A percentile compares a stretch with the other conserved stretches of the same genome.
Evolutionary conservation across 2,888 invertebrate species (phyloP).

Genomic region (Agrochola litura): DNA sequence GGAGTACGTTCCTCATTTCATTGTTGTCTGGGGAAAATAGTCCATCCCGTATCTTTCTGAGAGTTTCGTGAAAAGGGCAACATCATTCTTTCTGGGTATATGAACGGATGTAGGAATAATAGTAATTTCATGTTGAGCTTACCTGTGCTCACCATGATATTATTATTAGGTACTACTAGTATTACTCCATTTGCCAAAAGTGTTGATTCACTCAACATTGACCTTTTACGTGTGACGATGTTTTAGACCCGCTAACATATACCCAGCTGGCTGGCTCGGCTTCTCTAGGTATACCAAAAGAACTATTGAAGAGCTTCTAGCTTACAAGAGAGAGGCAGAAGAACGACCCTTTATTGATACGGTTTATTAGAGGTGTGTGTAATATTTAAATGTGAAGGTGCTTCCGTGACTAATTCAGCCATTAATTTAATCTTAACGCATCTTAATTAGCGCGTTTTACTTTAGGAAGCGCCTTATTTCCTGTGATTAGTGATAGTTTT

Average conservation of each 20-base stretch:
- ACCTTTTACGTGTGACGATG: background rate
- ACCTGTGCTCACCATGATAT: too few species aligned
- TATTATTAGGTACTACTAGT: background rate
- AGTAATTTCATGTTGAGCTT: background rate
- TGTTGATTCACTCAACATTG: background rate
- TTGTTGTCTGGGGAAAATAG: background rate
- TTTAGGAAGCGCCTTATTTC: constrained; percentile 46
- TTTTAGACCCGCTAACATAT: background rate
- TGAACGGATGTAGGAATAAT: background rate
- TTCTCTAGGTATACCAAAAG: background rate
- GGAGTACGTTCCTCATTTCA: background rate
- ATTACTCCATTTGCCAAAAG: background rate
- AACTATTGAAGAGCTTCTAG: background rate
- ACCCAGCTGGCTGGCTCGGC: background rate
- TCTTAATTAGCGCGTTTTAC: constrained; percentile 51
- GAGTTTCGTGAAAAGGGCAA: background rate
- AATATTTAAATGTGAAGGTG: constrained; percentile 32
- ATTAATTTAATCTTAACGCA: constrained; percentile 52
- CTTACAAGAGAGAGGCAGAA: background rate
- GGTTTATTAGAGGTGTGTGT: background rate
- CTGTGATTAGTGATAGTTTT: constrained; percentile 42
- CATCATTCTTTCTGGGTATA: background rate
- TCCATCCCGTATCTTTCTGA: background rate
- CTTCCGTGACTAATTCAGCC: constrained; percentile 49
- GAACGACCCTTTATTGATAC: constrained; percentile 3